Conservation (phyloP, 2,113 vertebrate genomes). For the Clarias gariepinus region DNA sequence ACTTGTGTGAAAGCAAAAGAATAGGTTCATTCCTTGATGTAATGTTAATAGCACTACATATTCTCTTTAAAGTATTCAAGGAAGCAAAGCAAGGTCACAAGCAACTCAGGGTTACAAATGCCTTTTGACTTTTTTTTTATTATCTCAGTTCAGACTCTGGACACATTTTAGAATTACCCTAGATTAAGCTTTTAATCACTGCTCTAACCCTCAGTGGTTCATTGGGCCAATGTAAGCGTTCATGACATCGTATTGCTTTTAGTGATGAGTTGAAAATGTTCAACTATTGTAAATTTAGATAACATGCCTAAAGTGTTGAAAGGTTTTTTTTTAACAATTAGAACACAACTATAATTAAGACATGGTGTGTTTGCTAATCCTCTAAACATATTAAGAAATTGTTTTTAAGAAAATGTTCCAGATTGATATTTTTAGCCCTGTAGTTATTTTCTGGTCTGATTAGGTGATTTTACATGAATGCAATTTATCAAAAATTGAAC, state of each 20-base stretch:
- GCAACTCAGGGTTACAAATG: not conserved
- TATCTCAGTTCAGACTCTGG: not conserved
- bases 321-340: not conserved
- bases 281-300: not conserved
- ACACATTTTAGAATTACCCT: not conserved
- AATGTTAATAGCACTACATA: not conserved
- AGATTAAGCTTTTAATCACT: not conserved
- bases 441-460: not conserved
- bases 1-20: not conserved
- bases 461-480: not conserved
- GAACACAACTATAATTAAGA: not conserved
- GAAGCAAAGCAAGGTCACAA: not conserved
- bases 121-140: not conserved
- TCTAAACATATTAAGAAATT: not conserved
- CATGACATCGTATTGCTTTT: not conserved
- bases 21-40: not conserved
- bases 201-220: not conserved
- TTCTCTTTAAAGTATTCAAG: not conserved
- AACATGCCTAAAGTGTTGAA: not conserved
- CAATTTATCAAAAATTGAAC: not conserved
- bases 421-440: not conserved
- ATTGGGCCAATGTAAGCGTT: not conserved
- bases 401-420: no score
- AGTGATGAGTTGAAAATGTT: not conserved
- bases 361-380: not conserved